Evolutionary conservation across 2,797 vertebrate genomes (phyloP), one percentile per base, ranked within the genome.

Genomic region (Muscicapa comitata): DNA sequence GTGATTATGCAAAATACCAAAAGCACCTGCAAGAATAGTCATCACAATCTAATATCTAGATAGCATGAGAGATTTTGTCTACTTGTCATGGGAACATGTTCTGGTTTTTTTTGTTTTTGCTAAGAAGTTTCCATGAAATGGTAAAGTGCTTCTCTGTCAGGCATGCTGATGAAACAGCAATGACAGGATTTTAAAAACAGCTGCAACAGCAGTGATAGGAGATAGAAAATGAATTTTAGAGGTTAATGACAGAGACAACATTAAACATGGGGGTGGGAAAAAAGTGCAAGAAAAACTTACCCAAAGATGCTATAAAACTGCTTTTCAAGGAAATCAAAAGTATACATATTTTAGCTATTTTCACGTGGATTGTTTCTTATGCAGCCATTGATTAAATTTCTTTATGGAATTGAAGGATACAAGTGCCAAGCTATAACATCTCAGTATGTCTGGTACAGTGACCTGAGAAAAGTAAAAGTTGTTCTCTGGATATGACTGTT

Each of bases 1-100:
- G 25, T n/a, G 50, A 58, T 72, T 85, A 96, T 93, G 92, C 91
- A 96, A 95, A 96, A 59, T 23, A 51, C 20, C 59, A 54, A 70
- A 61, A 0, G 18, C 95, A 94, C 73, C 88, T 95, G 92, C 77
- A 84, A 73, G 66, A 91, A 43, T 7, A 88, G 51, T 84, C 54
- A 45, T 40, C 2, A 2, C 4, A 0, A 67, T 54, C 70, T 68
- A 68, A 25, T 75, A 50, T 37, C 72, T 51, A 72, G 33, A 42
- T 11, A 88, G 66, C 53, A 35, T 2, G 8, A 53, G 55, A 94
- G 61, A 2, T 65, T 90, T 86, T 77, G 29, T 26, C 72, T 71
- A 8, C 66, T 72, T 63, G 11, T 43, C 8, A 0, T 85, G 81
- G 74, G 77, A 96, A 87, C 23, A 0, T 33, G 17, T 37, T 70